Conservation (phyloP, 2,888 invertebrate genomes). For the Unio delphinus region DNA sequence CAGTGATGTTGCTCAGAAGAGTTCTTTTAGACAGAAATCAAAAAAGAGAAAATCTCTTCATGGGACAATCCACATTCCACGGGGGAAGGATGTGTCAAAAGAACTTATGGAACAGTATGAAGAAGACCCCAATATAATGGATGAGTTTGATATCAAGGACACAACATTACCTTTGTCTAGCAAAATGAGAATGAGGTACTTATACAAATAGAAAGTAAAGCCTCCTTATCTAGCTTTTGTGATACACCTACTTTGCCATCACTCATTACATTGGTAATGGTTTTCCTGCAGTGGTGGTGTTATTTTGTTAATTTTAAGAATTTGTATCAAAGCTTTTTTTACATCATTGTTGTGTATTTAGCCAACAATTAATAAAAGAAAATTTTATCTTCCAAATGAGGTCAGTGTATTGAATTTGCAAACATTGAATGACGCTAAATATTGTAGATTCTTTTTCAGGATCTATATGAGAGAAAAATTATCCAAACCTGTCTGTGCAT, state of each 20-base stretch:
- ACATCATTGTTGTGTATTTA: too few relatives aligned
- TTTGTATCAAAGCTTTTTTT: too few relatives aligned
- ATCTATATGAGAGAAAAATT: too few relatives aligned
- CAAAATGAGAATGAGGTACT: slow-evolving; percentile 52
- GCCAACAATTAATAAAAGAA: too few relatives aligned
- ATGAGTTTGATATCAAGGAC: slow-evolving; percentile 45
- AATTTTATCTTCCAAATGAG: too few relatives aligned
- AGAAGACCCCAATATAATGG: slow-evolving; percentile 36
- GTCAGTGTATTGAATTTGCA: too few relatives aligned
- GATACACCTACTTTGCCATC: neutral
- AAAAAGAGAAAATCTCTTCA: slow-evolving; percentile 31
- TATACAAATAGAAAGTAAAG: neutral
- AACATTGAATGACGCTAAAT: too few relatives aligned
- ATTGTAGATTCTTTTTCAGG: too few relatives aligned
- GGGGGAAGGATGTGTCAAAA: slow-evolving; percentile 28
- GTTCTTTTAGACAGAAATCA: slow-evolving; percentile 18
- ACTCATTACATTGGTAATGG: too few relatives aligned
- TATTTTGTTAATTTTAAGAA: too few relatives aligned
- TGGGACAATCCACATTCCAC: slow-evolving; percentile 27
- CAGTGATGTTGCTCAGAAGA: slow-evolving; percentile 28
- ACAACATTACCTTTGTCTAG: slow-evolving; percentile 50
- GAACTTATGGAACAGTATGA: slow-evolving; percentile 28
- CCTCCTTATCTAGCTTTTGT: neutral
- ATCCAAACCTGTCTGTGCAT: too few relatives aligned
- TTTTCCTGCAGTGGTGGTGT: too few relatives aligned